Evolutionary conservation across 2,888 invertebrate species (phyloP).

Genomic region (Orthosia cruda): DNA sequence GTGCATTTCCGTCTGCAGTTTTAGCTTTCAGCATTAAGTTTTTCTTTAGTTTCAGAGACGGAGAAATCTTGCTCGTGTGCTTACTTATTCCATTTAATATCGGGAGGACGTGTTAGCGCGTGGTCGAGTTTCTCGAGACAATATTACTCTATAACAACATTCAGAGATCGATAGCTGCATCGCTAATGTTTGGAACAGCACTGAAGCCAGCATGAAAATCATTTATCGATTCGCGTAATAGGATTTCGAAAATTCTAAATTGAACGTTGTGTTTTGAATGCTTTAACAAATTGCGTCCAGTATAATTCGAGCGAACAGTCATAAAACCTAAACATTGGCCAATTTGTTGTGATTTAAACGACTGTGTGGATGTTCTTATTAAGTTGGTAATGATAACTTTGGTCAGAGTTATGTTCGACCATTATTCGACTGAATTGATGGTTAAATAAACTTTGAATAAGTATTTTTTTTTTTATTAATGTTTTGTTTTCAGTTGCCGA

Average conservation of each 20-base stretch:
- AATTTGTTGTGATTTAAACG: slow-evolving; percentile 58
- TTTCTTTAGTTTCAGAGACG: too few species aligned
- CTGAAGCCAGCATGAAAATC: slow-evolving; percentile 51
- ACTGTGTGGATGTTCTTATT: not conserved
- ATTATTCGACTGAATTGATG: slow-evolving; percentile 38
- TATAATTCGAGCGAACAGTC: slow-evolving; percentile 56
- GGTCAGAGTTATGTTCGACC: slow-evolving; percentile 26
- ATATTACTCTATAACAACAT: slow-evolving; percentile 61
- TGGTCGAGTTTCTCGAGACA: slow-evolving; percentile 68
- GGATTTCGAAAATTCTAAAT: slow-evolving; percentile 64
- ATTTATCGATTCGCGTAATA: slow-evolving; percentile 62
- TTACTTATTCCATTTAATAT: too few species aligned
- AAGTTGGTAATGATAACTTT: slow-evolving; percentile 34
- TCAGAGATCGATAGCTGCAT: slow-evolving; percentile 45
- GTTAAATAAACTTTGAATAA: slow-evolving; percentile 18
- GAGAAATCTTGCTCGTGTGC: too few species aligned
- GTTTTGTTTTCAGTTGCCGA: not conserved
- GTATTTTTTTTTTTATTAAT: slow-evolving; percentile 11
- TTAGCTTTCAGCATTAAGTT: too few species aligned
- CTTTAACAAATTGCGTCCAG: slow-evolving; percentile 53
- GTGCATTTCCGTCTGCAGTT: too few species aligned
- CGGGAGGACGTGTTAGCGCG: slow-evolving; percentile 66
- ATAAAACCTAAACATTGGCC: slow-evolving; percentile 54
- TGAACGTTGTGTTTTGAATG: slow-evolving; percentile 60
- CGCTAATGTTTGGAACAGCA: slow-evolving; percentile 28